These are phyloP conservation scores for Nasonia giraulti DNA, from an alignment of 1,140 invertebrate genomes.

Conservation along the genomic window DNA sequence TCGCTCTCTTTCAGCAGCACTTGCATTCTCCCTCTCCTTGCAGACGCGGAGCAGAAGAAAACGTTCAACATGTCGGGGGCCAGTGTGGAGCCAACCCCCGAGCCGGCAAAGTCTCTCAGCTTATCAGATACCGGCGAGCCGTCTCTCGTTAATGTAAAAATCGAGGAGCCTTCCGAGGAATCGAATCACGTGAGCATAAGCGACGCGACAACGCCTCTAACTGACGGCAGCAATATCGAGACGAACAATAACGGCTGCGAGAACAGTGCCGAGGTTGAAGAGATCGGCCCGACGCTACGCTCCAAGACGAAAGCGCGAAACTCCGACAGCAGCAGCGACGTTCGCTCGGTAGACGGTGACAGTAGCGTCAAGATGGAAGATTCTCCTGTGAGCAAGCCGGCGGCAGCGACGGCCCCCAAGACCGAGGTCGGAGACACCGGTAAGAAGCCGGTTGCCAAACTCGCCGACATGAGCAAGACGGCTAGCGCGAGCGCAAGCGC, in stretches of 20 bases:
- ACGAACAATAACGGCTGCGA: conserved; percentile 47
- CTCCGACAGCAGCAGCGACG: conserved; percentile 50
- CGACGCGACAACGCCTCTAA: not conserved
- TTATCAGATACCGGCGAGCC: not conserved
- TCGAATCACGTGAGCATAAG: not conserved
- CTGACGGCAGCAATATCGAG: conserved; percentile 7
- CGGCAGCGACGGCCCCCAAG: not conserved
- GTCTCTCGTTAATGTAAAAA: not conserved
- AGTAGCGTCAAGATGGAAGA: conserved; percentile 35
- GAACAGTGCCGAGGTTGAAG: conserved; percentile 61
- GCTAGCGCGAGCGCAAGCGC: conserved; percentile 13
- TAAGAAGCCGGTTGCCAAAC: conserved; percentile 64
- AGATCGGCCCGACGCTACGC: conserved; percentile 67
- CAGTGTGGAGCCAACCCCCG: conserved; percentile 17
- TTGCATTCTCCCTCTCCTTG: not conserved
- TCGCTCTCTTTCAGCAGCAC: not conserved
- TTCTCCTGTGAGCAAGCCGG: conserved; percentile 13
- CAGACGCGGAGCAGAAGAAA: conserved; percentile 35
- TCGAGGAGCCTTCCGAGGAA: not conserved
- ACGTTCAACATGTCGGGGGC: conserved; percentile 57
- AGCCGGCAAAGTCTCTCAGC: not conserved
- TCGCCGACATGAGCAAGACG: conserved; percentile 33
- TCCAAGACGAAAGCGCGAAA: conserved; percentile 71
- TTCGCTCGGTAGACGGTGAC: conserved; percentile 55
- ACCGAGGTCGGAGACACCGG: conserved; percentile 55